Evolutionary conservation across 30 jellyfish, hydroid and myxozoan species (phyloP), one percentile per base, ranked within the genome.

Genomic region (Hydractinia echinata): DNA sequence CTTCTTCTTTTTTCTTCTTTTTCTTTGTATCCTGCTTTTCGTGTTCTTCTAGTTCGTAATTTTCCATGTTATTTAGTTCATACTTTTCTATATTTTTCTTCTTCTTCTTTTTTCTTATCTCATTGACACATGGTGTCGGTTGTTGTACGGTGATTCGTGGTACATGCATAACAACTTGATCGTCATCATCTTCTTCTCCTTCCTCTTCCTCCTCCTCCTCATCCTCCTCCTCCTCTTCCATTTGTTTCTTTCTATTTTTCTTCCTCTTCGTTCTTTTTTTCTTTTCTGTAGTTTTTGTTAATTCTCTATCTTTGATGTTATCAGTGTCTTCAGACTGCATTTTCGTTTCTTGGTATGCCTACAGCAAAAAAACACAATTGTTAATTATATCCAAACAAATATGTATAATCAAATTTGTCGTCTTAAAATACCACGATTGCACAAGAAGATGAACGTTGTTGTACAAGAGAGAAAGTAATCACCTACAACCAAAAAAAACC

Each of bases 121-220:
- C 44, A 8, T 66, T 66, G 21, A 66, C 21, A 66, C 50, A 16
- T 49, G 66, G 48, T 48, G 83, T 5, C 48, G 83, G 74, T 51
- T 44, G 39, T 13, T 64, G 74, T n/a, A 64, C 74, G 16, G 39
- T 13, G 2, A 64, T 52, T 84, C 77, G 87, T 61, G 82, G 78
- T 18, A 77, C n/a, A 70, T 10, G 61, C 49, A 20, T 51, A 10
- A 51, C 62, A 61, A 7, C 61, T 49, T 53, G 60, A 10, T 60
- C 69, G 16, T 54, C 88, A 19, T 69, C 21, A 8, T 81, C 86
- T 69, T 60, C 55, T 48, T 74, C 84, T 19, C 50, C n/a, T 20
- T 71, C 81, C n/a, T 71, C 53, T 71, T 71, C 81, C 13, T 20
- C 55, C 18, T 71, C 81, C 13, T 20, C 55, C 18, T 53, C 82